Base-by-base conservation (phyloP, 2,797 vertebrate genomes). In the Myotis daubentonii region DNA sequence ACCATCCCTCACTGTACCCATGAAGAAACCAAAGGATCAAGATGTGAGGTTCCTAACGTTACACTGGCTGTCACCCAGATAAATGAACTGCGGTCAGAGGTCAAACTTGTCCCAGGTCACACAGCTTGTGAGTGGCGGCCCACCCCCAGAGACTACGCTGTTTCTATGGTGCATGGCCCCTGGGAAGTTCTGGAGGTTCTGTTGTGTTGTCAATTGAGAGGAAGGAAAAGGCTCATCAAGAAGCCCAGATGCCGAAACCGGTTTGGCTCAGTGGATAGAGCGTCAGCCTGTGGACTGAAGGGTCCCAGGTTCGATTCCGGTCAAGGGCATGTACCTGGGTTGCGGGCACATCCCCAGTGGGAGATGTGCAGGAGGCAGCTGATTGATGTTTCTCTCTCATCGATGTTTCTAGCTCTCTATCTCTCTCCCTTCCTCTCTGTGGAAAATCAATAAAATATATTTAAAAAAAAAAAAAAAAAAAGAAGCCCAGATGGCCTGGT, bases 131-230 rank as follows among this genome's bases (percentile, higher is more conserved):
- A 62, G 57, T 19, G 68, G 81, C 23, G 71, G 51, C 68, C 49
- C 9, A 78, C 13, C 12, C 55, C 28, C 66, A 71, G 38, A 71
- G n/a, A 28, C 25, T 8, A 30, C 7, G 30, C 15, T 49, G 19
- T 60, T 55, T 36, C 11, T 76, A 41, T 17, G 55, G 17, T 78
- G 15, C 23, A 44, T 44, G 92, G 36, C 12, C 28, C 33, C 10
- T 17, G 47, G 49, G 28, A 94, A 53, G 70, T 47, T 88, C 85
- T 62, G 17, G 55, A 94, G n/a, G 55, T 60, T 92, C 83, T 65
- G 6, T 22, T 38, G n/a, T 60, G 25, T 22, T 76, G 41, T 44
- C n/a, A 10, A 25, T 36, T 38, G 70, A 41, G 28, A 78, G 89
- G 22, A 33, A 79, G 38, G 8, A 41, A 47, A 47, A 47, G 6